Percentiles rank a stretch among this genome's conserved stretches.
Evolutionary conservation across 2,797 vertebrate genomes (phyloP).

Genomic region (Aphelocoma californica): DNA sequence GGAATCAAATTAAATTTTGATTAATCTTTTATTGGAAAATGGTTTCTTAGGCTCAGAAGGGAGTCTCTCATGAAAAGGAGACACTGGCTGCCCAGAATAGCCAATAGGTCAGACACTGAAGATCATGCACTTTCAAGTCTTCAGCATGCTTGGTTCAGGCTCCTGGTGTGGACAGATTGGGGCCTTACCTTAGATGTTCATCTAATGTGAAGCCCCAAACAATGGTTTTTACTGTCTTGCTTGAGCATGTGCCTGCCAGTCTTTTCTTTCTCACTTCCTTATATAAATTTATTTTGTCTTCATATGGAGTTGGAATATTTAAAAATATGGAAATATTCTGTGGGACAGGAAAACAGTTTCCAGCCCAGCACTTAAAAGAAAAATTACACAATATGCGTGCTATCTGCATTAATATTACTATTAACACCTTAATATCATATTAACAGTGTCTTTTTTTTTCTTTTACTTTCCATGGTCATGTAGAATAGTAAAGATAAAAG

Average conservation of each 20-base stretch:
- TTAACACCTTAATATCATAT: not conserved
- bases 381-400: not conserved
- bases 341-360: not conserved
- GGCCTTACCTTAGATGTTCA: not conserved
- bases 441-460: not conserved
- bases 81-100: not conserved
- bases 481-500: not conserved
- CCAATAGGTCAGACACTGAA: not conserved
- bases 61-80: not conserved
- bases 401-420: not conserved
- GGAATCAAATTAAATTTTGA: not conserved
- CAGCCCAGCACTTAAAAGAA: not conserved
- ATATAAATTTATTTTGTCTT: not conserved
- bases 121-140: not conserved
- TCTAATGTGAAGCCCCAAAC: not conserved
- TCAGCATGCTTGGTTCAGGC: not conserved
- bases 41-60: not conserved
- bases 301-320: not conserved
- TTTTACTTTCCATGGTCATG: accelerated
- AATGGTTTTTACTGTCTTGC: not conserved
- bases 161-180: not conserved
- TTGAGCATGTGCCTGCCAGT: not conserved
- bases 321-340: not conserved
- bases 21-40: not conserved
- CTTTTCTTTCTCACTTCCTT: not conserved